A percentile compares a stretch with the other conserved stretches of the same genome.
Evolutionary conservation across 2,113 vertebrate species (phyloP).

Genomic region (Thryonomys swinderianus): DNA sequence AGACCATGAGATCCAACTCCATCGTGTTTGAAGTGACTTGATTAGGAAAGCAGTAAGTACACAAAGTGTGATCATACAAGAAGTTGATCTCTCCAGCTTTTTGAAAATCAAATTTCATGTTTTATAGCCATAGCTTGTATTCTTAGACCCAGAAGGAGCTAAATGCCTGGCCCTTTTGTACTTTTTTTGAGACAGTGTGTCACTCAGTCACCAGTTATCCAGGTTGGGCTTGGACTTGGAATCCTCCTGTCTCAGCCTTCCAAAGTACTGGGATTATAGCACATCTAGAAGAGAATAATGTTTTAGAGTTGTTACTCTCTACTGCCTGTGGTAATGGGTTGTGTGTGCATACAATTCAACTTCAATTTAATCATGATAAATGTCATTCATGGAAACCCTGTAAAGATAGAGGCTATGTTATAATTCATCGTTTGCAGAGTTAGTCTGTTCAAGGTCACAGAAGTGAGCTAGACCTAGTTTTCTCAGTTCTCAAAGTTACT

Average conservation of each 20-base stretch:
- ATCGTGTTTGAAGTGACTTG: conserved; percentile 11
- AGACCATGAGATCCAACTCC: neutral
- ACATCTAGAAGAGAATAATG: neutral
- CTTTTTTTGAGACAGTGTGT: neutral
- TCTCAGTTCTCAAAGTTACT: neutral
- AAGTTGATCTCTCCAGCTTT: neutral
- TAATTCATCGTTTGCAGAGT: conserved; percentile 16
- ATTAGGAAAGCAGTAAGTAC: neutral
- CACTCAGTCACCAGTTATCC: neutral
- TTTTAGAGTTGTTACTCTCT: neutral
- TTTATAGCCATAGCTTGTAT: neutral
- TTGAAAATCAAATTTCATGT: neutral
- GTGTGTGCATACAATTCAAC: neutral
- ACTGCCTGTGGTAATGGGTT: neutral
- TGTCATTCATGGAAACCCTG: neutral
- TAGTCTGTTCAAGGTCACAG: neutral
- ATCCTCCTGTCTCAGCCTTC: neutral
- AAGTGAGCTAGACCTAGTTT: neutral
- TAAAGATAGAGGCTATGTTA: conserved; percentile 1
- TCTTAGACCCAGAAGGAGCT: neutral
- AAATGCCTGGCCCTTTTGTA: neutral
- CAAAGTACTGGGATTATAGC: neutral
- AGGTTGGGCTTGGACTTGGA: neutral
- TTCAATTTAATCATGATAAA: neutral
- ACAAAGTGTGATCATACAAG: neutral